phyloP scores from a whole-genome alignment of 2,888 invertebrate species.

The Timema cristinae region DNA sequence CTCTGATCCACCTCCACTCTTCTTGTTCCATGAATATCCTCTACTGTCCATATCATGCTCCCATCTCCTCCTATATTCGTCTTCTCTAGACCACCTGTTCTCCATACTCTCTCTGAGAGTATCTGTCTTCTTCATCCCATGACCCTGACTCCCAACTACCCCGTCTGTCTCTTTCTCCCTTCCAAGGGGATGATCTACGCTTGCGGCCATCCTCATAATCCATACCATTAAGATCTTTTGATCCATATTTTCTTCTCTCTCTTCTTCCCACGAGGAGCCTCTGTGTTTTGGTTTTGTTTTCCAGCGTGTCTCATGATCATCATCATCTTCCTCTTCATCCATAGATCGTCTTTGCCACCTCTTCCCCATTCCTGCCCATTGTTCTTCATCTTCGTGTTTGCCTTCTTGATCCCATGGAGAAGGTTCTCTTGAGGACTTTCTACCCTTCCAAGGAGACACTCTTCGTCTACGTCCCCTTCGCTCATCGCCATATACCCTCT shows the following conservation, averaged over 20 bases:
- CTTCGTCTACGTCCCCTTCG: conserved; percentile 38
- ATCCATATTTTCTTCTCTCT: conserved; percentile 33
- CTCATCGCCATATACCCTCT: conserved; percentile 32
- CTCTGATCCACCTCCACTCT: conserved; percentile 18
- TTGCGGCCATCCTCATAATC: conserved; percentile 29
- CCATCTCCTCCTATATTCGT: conserved; percentile 42
- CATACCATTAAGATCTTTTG: conserved; percentile 26
- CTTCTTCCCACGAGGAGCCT: conserved; percentile 52
- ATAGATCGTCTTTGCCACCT: conserved; percentile 37
- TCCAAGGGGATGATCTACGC: conserved; percentile 32
- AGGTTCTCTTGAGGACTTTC: conserved; percentile 63
- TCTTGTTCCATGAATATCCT: conserved; percentile 24
- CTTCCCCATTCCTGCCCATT: conserved; percentile 34
- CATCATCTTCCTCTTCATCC: conserved; percentile 43
- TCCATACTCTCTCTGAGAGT: conserved; percentile 23
- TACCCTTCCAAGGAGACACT: conserved; percentile 42
- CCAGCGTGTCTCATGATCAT: conserved; percentile 46
- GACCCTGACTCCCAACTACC: conserved; percentile 48
- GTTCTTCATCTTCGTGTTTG: conserved; percentile 39
- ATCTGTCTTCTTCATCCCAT: conserved; percentile 59
- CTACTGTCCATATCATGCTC: conserved; percentile 25
- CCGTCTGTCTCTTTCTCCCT: conserved; percentile 44
- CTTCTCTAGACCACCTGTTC: conserved; percentile 27
- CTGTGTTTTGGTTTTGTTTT: conserved; percentile 50
- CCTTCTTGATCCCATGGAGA: conserved; percentile 78